Evolutionary conservation across 2,888 invertebrate species (phyloP).

Genomic region (Flexamia atlantica): DNA sequence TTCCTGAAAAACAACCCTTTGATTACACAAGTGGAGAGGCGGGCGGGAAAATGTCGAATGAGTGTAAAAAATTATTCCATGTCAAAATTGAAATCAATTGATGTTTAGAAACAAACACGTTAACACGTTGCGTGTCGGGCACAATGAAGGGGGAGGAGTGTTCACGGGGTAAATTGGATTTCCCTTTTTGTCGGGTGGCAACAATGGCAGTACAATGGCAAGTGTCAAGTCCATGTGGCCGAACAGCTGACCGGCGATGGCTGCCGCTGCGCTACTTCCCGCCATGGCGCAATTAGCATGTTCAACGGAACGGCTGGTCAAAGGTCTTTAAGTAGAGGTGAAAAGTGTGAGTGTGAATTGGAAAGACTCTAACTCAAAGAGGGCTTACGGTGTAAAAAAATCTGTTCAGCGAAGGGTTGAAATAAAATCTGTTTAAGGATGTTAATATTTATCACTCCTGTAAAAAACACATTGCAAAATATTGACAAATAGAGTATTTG

Average conservation of each 20-base stretch:
- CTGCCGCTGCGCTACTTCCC: constrained; percentile 27
- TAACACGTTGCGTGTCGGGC: constrained; percentile 59
- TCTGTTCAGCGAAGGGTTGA: too few relatives aligned
- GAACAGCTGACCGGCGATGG: constrained; percentile 38
- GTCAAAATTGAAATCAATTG: constrained; percentile 65
- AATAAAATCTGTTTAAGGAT: too few relatives aligned
- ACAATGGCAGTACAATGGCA: constrained; percentile 62
- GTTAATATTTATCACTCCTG: too few relatives aligned
- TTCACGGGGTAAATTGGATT: constrained; percentile 70
- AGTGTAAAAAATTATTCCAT: constrained; percentile 64
- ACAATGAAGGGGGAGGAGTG: constrained; percentile 72
- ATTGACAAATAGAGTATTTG: too few relatives aligned
- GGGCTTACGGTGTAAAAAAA: too few relatives aligned
- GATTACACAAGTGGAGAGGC: constrained; percentile 26
- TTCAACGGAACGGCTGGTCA: constrained; percentile 1
- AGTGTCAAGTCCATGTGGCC: constrained; percentile 62
- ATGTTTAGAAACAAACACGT: constrained; percentile 63
- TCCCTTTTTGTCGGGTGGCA: constrained; percentile 65
- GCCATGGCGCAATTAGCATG: constrained; percentile 31
- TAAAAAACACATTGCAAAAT: too few relatives aligned
- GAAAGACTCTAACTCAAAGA: too few relatives aligned
- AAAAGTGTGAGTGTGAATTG: too few relatives aligned
- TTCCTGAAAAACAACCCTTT: constrained; percentile 64
- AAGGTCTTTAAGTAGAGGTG: neutral
- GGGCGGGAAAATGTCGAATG: constrained; percentile 47